Conservation (phyloP, 2,113 vertebrate species). For the Campylorhamphus procurvoides region DNA sequence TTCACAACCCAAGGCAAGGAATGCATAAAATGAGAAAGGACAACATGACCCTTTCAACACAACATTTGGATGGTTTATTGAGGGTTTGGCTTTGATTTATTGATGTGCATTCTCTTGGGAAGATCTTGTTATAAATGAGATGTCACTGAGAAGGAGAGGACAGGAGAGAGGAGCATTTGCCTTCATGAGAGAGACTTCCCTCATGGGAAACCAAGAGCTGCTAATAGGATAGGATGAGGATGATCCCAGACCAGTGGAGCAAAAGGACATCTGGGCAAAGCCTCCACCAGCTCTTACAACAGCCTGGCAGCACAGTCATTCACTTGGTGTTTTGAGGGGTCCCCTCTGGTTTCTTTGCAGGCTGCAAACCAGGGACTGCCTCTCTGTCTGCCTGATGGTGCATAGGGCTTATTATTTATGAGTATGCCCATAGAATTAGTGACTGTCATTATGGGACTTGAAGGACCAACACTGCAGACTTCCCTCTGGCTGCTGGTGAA, state of each 20-base stretch:
- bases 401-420: not conserved
- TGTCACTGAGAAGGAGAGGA: not conserved
- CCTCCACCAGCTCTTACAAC: not conserved
- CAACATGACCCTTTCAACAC: not conserved
- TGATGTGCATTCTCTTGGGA: not conserved
- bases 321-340: not conserved
- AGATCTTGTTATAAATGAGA: not conserved
- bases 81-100: not conserved
- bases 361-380: not conserved
- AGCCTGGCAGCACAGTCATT: not conserved
- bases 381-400: not conserved
- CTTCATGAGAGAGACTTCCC: not conserved
- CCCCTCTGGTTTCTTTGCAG: not conserved
- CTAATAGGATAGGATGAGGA: not conserved
- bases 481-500: not conserved
- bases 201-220: not conserved
- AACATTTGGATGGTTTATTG: not conserved
- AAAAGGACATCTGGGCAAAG: not conserved
- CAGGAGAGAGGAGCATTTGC: not conserved
- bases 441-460: not conserved
- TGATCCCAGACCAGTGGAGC: not conserved
- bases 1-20: not conserved
- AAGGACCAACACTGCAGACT: not conserved
- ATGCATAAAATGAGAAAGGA: not conserved
- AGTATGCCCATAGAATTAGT: not conserved